Percentiles rank a stretch among this genome's conserved stretches.
Conservation (phyloP, 2,113 vertebrate species). For the Aptenodytes forsteri region DNA sequence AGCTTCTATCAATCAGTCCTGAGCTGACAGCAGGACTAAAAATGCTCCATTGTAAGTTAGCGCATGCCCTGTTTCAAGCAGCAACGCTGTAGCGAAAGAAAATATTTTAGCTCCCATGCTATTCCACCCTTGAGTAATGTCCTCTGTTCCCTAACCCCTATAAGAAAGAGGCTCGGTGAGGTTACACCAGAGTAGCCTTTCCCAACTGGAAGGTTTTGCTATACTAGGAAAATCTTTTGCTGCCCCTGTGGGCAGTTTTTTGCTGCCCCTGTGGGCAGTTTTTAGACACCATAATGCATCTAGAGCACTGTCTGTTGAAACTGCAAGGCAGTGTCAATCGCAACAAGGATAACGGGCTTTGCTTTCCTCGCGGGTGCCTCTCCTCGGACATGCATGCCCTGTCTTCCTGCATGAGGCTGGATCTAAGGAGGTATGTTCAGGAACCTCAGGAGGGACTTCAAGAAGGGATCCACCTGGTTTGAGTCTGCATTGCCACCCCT, state of each 20-base stretch:
- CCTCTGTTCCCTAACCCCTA: not conserved
- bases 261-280: not conserved
- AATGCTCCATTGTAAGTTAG: not conserved
- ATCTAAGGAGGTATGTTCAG: not conserved
- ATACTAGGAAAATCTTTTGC: not conserved
- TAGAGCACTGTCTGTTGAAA: not conserved
- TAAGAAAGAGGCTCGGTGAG: not conserved
- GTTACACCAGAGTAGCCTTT: not conserved
- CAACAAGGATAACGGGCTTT: not conserved
- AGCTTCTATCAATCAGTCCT: not conserved
- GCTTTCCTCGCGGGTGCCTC: accelerated
- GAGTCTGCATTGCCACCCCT: not conserved
- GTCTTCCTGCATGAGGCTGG: not conserved
- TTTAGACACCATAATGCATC: not conserved
- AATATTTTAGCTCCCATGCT: not conserved
- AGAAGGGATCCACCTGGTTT: not conserved
- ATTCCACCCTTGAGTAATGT: not conserved
- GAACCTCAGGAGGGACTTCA: not conserved
- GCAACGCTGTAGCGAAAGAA: not conserved
- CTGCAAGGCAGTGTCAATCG: not conserved
- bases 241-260: not conserved
- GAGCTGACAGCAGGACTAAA: not conserved
- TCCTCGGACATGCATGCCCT: accelerated
- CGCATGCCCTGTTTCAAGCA: not conserved
- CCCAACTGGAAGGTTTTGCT: not conserved